Conservation (phyloP, 1,140 invertebrate genomes). For the Muscidifurax raptorellus region DNA sequence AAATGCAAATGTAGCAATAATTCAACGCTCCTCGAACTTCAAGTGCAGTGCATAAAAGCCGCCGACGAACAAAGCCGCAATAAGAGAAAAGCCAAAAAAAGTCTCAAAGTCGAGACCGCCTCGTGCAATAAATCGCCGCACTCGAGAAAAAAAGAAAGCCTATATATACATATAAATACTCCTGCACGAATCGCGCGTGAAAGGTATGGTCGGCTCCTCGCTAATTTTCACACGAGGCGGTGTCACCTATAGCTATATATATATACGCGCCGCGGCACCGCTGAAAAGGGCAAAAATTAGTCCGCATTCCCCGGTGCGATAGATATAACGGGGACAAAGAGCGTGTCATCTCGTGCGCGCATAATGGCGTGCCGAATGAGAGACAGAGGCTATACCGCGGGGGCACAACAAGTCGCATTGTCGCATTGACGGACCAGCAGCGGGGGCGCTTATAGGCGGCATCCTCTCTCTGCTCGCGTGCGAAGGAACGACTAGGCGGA, state of each 20-base stretch:
- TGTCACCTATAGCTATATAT: no score
- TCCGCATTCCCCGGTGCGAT: neutral
- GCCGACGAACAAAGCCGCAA: neutral
- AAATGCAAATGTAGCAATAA: neutral
- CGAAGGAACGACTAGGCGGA: neutral
- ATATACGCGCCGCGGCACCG: neutral
- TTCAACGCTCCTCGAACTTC: neutral
- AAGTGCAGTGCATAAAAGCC: neutral
- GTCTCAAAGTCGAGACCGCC: neutral
- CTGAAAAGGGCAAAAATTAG: constrained; percentile 36
- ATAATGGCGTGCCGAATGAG: neutral
- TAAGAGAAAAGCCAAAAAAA: neutral
- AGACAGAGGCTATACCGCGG: neutral
- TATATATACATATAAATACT: neutral
- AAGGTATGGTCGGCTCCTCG: neutral
- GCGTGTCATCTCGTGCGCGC: neutral
- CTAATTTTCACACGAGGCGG: constrained; percentile 40
- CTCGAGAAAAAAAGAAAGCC: neutral
- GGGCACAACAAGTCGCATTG: constrained; percentile 32
- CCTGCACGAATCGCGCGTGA: neutral
- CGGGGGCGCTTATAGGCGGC: constrained; percentile 39
- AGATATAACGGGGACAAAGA: neutral
- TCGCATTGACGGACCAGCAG: constrained; percentile 32
- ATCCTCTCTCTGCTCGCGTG: neutral
- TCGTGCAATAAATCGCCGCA: constrained; percentile 24